phyloP scores from a whole-genome alignment of 2,113 vertebrate genomes.

The Sula dactylatra region DNA sequence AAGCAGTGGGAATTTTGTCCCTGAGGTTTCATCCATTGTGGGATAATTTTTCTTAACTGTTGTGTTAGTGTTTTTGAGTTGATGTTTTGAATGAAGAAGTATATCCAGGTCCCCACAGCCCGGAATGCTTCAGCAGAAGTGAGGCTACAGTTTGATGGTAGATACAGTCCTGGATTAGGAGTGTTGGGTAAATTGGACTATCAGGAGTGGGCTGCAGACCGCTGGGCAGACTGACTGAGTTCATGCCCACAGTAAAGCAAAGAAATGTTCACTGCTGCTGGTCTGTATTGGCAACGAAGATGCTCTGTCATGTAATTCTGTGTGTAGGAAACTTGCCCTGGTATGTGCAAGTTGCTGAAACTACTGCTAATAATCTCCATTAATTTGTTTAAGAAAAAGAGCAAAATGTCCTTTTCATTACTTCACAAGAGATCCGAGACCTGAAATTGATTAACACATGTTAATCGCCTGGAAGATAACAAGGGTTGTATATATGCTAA shows the following conservation, averaged over 20 bases:
- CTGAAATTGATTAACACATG: neutral
- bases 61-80: neutral
- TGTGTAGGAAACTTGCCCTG: neutral
- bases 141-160: neutral
- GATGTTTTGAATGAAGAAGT: neutral
- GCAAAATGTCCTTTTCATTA: neutral
- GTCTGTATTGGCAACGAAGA: neutral
- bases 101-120: neutral
- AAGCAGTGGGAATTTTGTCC: neutral
- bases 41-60: neutral
- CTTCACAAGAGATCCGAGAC: neutral
- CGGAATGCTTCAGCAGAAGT: neutral
- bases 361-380: accelerated
- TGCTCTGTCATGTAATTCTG: neutral
- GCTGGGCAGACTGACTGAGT: neutral
- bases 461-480: neutral
- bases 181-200: neutral
- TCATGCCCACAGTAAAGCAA: neutral
- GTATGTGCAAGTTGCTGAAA: neutral
- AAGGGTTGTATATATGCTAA: neutral
- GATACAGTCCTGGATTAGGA: neutral
- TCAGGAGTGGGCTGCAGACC: neutral
- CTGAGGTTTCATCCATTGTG: neutral
- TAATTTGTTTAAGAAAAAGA: neutral
- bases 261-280: neutral